These are phyloP conservation scores for Squalus acanthias DNA, from an alignment of 2,797 vertebrate species.

Conservation along the genomic window DNA sequence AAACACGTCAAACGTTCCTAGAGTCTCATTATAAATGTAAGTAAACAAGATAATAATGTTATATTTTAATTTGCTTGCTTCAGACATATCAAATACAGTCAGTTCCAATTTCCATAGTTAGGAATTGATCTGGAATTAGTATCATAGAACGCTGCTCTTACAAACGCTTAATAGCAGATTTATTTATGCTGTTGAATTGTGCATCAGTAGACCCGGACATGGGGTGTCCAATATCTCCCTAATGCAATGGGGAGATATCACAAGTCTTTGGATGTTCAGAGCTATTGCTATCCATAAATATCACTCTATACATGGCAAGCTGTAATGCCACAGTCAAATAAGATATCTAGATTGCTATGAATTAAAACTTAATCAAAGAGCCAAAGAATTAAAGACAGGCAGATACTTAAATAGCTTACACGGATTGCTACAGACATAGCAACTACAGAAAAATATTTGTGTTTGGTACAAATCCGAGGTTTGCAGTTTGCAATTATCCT, in stretches of 20 bases:
- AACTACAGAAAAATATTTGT: not conserved
- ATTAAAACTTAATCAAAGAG: not conserved
- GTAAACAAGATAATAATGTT: not conserved
- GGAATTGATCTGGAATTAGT: not conserved
- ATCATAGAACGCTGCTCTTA: not conserved
- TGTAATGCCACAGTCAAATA: not conserved
- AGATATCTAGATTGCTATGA: not conserved
- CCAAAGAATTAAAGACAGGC: too few relatives aligned
- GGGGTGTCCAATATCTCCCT: not conserved
- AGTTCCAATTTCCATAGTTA: not conserved
- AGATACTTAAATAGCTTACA: too few relatives aligned
- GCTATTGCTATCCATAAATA: not conserved
- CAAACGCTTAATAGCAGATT: not conserved
- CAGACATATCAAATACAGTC: not conserved
- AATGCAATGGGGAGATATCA: not conserved
- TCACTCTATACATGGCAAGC: not conserved
- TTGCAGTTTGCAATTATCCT: not conserved
- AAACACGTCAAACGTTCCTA: not conserved
- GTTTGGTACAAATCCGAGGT: not conserved
- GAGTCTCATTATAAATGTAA: not conserved
- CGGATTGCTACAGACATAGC: too few relatives aligned
- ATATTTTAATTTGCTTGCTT: too few relatives aligned
- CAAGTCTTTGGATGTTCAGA: not conserved
- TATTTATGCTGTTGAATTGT: not conserved
- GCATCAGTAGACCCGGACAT: not conserved